Base-by-base conservation (phyloP, 2,888 invertebrate genomes). In the Cremastobaeus sp. region DNA sequence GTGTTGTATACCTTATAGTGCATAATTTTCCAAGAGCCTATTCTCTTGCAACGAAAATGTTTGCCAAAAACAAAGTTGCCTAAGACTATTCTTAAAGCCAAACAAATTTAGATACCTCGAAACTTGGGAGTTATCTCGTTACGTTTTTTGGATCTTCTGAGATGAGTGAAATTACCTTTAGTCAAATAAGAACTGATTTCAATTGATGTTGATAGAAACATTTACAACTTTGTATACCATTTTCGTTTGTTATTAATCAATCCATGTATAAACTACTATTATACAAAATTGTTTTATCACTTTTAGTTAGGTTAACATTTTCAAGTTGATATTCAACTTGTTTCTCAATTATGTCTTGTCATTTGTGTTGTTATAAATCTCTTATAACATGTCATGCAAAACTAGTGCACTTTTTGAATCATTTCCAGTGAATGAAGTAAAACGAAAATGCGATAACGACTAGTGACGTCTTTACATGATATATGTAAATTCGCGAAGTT, bases 1-100 rank as follows among this genome's bases (percentile, higher is more conserved):
- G 92, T n/a, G 83, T 92, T 3, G 91, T 98, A n/a, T 98, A 96
- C 88, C 90, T 95, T 80, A 89, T 93, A 8, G 92, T 97, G 68
- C 92, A 93, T 76, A 88, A 92, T 77, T 94, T 94, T 85, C 92
- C 94, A 6, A 83, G 88, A 3, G 89, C 93, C 72, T 94, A 94
- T 86, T 89, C 89, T 1, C 88, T 92, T 50, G 91, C 92, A 75
- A 84, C 83, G 3, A 83, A 79, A 68, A 76, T 87, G 57, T 77
- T 78, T 9, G 75, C 79, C 3, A 88, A 86, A 65, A 83, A 72
- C 47, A 88, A 88, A 71, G 71, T 78, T 11, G 79, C 83, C 21
- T 88, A 81, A 84, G 75, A 72, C 59, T 68, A 6, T 25, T 32
- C n/a, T n/a, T 14, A 30, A 43, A 41, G 45, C 30, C 45, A 50